A percentile compares a stretch with the other conserved stretches of the same genome.
Conservation (phyloP, 1,140 invertebrate species). For the Linepithema humile region DNA sequence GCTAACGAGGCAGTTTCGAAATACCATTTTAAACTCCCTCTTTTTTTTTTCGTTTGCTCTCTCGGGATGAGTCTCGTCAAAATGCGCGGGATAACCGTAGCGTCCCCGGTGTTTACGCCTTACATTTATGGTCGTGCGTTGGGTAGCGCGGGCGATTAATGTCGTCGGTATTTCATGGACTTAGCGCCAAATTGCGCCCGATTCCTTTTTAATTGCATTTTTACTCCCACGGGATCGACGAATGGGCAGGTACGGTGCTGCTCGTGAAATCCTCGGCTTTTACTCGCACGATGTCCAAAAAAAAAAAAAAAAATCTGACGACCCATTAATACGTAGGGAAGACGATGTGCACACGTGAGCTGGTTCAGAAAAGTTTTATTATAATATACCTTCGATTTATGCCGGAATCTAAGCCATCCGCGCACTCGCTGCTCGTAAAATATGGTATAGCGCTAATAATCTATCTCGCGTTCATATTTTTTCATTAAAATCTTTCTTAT, state of each 20-base stretch:
- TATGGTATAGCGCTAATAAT: slow-evolving; percentile 36
- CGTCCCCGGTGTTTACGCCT: slow-evolving; percentile 33
- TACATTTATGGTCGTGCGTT: slow-evolving; percentile 44
- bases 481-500: slow-evolving; percentile 45
- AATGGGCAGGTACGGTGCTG: not conserved
- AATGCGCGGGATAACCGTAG: slow-evolving; percentile 26
- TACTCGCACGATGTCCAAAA: not conserved
- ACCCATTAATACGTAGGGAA: slow-evolving; percentile 31
- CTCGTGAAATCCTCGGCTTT: slow-evolving; percentile 22
- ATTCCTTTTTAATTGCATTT: slow-evolving; percentile 52
- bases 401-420: slow-evolving; percentile 46
- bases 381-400: slow-evolving; percentile 36
- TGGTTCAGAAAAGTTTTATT: slow-evolving; percentile 49
- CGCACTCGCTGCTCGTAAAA: slow-evolving; percentile 25
- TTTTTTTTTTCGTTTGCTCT: not conserved
- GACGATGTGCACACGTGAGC: slow-evolving; percentile 21
- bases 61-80: slow-evolving; percentile 25
- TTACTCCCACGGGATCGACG: not conserved
- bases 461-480: slow-evolving; percentile 25
- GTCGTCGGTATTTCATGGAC: slow-evolving; percentile 54
- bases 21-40: not conserved
- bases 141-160: slow-evolving; percentile 51
- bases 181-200: slow-evolving; percentile 53
- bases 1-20: slow-evolving; percentile 3
- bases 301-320: not conserved